phyloP scores from a whole-genome alignment of 2,888 invertebrate genomes.

The Caenorhabditis imperialis region DNA sequence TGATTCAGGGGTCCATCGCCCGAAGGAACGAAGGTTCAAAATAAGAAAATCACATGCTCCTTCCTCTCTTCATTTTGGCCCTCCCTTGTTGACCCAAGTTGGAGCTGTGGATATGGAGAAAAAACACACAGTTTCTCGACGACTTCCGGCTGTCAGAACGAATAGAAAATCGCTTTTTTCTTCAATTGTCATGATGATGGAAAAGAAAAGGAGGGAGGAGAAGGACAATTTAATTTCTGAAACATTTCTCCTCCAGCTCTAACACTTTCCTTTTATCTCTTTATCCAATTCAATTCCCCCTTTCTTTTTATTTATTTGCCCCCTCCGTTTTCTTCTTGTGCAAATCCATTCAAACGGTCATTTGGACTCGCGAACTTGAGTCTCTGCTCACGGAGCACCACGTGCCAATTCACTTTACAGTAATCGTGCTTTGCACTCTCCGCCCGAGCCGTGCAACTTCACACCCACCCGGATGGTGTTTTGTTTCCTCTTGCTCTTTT shows the following conservation, averaged over 20 bases:
- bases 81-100: conserved; percentile 38
- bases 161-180: conserved; percentile 11
- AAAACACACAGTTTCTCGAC: conserved; percentile 35
- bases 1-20: conserved; percentile 38
- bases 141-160: conserved; percentile 22
- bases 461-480: conserved; percentile 31
- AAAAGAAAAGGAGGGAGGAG: too few species aligned
- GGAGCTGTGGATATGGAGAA: conserved; percentile 17
- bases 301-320: background rate
- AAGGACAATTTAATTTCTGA: conserved; percentile 40
- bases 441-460: too few species aligned
- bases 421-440: too few species aligned
- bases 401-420: too few species aligned
- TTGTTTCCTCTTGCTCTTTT: conserved; percentile 25
- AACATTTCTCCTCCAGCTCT: conserved; percentile 26
- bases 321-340: background rate
- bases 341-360: too few species aligned
- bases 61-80: background rate
- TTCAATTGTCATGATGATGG: conserved; percentile 41
- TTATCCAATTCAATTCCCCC: conserved; percentile 30
- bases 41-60: conserved; percentile 45
- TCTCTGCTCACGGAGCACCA: too few species aligned
- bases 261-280: conserved; percentile 8
- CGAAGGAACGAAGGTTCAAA: conserved; percentile 42
- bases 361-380: too few species aligned